Percentiles rank a stretch among this genome's conserved stretches.
phyloP scores from a whole-genome alignment of 2,888 invertebrate species.

The Drosophila neonasuta region DNA sequence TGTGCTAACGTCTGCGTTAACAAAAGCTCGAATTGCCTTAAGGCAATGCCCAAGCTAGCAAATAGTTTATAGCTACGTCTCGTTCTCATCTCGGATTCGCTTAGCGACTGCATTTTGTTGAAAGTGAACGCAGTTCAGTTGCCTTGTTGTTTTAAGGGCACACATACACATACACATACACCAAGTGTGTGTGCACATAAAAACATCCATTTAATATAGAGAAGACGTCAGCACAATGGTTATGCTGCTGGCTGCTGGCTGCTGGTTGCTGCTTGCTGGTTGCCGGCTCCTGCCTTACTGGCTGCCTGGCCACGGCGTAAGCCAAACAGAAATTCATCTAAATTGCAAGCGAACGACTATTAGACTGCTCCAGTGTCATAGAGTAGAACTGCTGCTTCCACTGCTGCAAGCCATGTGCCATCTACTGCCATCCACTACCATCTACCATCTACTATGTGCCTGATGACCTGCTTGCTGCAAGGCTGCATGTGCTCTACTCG shows the following conservation, averaged over 20 bases:
- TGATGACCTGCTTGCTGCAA: conserved; percentile 54
- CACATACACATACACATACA: conserved; percentile 19
- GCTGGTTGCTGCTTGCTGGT: neutral
- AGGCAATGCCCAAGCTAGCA: conserved; percentile 49
- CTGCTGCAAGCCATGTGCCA: conserved; percentile 35
- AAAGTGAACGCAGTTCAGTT: conserved; percentile 49
- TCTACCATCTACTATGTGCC: conserved; percentile 20
- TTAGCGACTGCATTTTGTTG: conserved; percentile 45
- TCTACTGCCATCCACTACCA: conserved; percentile 16
- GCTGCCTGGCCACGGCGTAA: conserved; percentile 12
- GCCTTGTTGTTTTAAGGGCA: conserved; percentile 46
- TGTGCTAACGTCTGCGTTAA: conserved; percentile 47
- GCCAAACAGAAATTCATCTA: conserved; percentile 60
- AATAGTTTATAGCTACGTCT: conserved; percentile 39
- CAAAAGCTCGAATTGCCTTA: conserved; percentile 51
- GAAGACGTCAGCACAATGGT: conserved; percentile 51
- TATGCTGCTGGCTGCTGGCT: conserved; percentile 12
- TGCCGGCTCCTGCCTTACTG: conserved; percentile 2
- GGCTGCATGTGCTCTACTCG: conserved; percentile 17
- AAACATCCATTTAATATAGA: conserved; percentile 54
- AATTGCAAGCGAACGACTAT: conserved; percentile 58
- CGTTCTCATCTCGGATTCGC: conserved; percentile 30
- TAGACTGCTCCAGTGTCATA: conserved; percentile 23
- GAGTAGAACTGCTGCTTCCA: neutral
- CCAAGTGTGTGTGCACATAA: conserved; percentile 17